Percentiles rank a stretch among this genome's conserved stretches.
Evolutionary conservation across 2,888 invertebrate species (phyloP).

Genomic region (Mesorhabditis sp.): DNA sequence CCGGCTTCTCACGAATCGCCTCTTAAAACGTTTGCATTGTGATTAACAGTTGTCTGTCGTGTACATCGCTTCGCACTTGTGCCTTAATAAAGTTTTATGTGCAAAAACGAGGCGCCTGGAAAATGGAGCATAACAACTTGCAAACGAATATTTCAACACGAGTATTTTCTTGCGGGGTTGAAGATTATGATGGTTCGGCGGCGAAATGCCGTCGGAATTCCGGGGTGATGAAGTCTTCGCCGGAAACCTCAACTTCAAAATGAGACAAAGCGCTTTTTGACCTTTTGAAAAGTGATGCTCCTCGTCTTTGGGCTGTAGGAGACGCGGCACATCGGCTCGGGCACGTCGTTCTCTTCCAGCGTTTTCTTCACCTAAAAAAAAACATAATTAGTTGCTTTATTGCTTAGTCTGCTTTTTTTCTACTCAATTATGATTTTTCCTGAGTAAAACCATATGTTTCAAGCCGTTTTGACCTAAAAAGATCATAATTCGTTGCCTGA

Average conservation of each 20-base stretch:
- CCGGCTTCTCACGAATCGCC: neutral
- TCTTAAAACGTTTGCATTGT: neutral
- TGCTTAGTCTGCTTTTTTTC: too few relatives aligned
- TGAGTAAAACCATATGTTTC: too few relatives aligned
- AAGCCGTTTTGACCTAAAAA: too few relatives aligned
- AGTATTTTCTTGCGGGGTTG: neutral
- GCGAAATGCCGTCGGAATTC: neutral
- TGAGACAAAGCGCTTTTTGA: neutral
- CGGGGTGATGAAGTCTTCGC: neutral
- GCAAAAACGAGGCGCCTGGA: neutral
- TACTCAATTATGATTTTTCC: too few relatives aligned
- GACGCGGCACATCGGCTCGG: neutral
- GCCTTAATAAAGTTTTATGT: neutral
- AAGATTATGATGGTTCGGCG: neutral
- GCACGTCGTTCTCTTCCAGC: neutral
- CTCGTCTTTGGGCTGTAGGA: neutral
- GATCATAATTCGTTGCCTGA: too few relatives aligned
- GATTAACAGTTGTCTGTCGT: neutral
- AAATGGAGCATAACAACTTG: neutral
- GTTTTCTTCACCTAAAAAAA: neutral
- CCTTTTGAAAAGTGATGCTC: constrained; percentile 4
- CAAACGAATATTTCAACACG: neutral
- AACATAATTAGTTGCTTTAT: too few relatives aligned
- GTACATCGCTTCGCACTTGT: neutral
- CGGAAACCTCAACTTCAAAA: neutral